Conservation (phyloP, 1,140 invertebrate species). For the Bacillus rossius region DNA sequence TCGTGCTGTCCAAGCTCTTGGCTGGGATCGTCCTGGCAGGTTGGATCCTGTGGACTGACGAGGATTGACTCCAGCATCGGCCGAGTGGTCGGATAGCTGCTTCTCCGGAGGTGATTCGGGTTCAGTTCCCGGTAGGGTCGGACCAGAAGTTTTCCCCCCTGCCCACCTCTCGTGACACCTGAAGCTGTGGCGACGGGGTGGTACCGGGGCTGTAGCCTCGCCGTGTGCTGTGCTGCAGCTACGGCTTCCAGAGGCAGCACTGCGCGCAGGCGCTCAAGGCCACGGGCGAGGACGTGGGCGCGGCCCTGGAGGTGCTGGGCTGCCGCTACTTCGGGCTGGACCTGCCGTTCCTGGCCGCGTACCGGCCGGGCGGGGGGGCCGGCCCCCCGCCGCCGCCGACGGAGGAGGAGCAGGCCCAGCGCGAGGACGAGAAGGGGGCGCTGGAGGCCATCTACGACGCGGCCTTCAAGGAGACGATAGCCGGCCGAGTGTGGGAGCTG, state of each 20-base stretch:
- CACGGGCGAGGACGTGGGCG: constrained; percentile 55
- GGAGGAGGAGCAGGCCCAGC: constrained; percentile 43
- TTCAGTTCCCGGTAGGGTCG: too few species aligned
- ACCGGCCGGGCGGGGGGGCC: constrained; percentile 44
- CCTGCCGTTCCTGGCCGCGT: constrained; percentile 33
- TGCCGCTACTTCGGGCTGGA: constrained; percentile 56
- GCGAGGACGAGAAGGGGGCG: constrained; percentile 61
- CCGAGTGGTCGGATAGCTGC: too few species aligned
- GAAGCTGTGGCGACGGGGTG: too few species aligned
- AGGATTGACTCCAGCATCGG: too few species aligned
- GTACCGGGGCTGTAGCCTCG: too few species aligned
- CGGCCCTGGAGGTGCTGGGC: constrained; percentile 60
- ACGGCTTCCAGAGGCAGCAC: constrained; percentile 64
- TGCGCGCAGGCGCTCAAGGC: constrained; percentile 62
- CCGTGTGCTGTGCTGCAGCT: constrained; percentile 46
- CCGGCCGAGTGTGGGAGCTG: constrained; percentile 58
- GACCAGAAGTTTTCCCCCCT: too few species aligned
- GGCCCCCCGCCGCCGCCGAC: neutral
- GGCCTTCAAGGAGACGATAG: constrained; percentile 57
- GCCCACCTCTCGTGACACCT: too few species aligned
- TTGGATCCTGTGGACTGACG: too few species aligned
- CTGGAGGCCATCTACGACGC: constrained; percentile 68
- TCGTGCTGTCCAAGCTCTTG: too few species aligned
- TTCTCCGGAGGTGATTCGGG: too few species aligned
- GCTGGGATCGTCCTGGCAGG: too few species aligned